Percentiles rank a stretch among this genome's conserved stretches.
Conservation (phyloP, 2,113 vertebrate genomes). For the Eurypyga helias region DNA sequence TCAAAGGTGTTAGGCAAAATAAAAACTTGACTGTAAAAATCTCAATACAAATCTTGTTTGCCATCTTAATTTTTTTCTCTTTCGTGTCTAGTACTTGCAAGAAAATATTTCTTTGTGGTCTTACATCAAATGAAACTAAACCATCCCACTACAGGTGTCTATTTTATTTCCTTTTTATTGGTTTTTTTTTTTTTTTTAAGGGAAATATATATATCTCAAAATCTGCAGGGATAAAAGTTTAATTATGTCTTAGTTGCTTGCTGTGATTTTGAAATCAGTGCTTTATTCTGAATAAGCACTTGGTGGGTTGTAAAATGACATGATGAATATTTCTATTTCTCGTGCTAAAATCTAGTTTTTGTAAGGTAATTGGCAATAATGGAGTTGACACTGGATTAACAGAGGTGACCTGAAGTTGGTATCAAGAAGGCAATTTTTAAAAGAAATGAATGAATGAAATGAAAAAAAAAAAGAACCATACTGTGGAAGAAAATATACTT, state of each 20-base stretch:
- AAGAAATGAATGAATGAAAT: constrained; percentile 42
- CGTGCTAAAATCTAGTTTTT: constrained; percentile 67
- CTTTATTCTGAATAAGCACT: constrained; percentile 74
- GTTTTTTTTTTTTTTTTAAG: neutral
- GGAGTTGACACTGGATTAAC: constrained; percentile 74
- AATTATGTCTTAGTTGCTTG: constrained; percentile 78
- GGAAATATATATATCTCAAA: constrained; percentile 14
- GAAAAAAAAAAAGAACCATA: neutral
- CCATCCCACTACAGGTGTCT: constrained; percentile 32
- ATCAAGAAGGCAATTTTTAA: constrained; percentile 25
- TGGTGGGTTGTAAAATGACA: constrained; percentile 69
- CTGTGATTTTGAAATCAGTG: constrained; percentile 78
- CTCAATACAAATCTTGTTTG: neutral
- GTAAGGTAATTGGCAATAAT: constrained; percentile 73
- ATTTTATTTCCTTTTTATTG: neutral
- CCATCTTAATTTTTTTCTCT: constrained; percentile 43
- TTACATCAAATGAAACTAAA: constrained; percentile 62
- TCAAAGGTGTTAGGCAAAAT: neutral
- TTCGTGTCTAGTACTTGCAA: neutral
- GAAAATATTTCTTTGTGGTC: neutral
- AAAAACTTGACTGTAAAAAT: constrained; percentile 52
- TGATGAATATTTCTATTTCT: constrained; percentile 70
- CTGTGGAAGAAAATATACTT: constrained; percentile 19
- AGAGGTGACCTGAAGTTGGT: constrained; percentile 63
- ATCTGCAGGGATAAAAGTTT: constrained; percentile 77